Evolutionary conservation across 2,113 vertebrate genomes (phyloP).

Genomic region (Synchiropus splendidus): DNA sequence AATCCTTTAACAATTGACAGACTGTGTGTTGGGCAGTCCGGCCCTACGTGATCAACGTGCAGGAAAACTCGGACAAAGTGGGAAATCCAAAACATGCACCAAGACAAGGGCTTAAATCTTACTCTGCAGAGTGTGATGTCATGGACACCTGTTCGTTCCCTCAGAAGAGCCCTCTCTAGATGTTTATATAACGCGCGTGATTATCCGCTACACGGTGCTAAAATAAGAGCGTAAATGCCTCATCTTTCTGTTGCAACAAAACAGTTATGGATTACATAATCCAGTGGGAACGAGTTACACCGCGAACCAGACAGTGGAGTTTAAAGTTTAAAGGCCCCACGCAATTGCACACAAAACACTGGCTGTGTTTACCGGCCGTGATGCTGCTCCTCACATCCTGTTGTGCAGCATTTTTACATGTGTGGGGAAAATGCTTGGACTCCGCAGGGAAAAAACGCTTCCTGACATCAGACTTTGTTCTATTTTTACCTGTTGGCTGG

Average conservation of each 20-base stretch:
- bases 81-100: constrained; percentile 18
- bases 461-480: neutral
- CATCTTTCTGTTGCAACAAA: neutral
- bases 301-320: neutral
- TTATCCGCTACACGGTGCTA: no score
- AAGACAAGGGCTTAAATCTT: neutral
- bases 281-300: constrained; percentile 2
- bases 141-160: no score
- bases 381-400: constrained; percentile 23
- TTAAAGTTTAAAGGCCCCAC: constrained; percentile 3
- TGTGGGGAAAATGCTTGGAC: constrained; percentile 2
- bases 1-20: constrained; percentile 48
- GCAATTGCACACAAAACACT: constrained; percentile 11
- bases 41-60: constrained; percentile 28
- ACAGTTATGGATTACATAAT: constrained; percentile 9
- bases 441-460: neutral
- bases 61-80: constrained; percentile 12
- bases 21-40: constrained; percentile 34
- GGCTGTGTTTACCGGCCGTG: constrained; percentile 6
- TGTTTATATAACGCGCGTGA: no score
- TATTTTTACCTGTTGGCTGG: neutral
- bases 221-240: neutral
- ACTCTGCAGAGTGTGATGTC: neutral
- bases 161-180: no score
- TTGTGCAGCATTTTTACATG: constrained; percentile 24